Evolutionary conservation across 2,113 vertebrate genomes (phyloP).

Genomic region (Takifugu flavidus): DNA sequence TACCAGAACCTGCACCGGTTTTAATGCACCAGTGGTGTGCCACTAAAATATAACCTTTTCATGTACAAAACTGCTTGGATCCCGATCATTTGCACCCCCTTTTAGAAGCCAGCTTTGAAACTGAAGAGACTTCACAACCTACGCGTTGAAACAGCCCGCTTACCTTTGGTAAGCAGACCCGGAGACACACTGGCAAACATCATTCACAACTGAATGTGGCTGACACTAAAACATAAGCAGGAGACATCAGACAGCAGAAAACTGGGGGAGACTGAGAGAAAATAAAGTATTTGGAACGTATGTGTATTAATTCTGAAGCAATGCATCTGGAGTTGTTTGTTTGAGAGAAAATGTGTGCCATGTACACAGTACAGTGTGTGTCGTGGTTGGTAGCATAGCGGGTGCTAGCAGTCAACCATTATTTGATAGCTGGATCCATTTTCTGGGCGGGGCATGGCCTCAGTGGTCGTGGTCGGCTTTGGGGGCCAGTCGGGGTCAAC

Average conservation of each 20-base stretch:
- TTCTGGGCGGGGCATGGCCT: slow-evolving; percentile 82
- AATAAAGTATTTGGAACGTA: slow-evolving; percentile 19
- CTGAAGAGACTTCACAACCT: background rate
- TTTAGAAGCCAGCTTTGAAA: background rate
- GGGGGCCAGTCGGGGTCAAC: slow-evolving; percentile 97
- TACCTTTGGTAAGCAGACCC: too few species aligned
- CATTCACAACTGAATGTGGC: background rate
- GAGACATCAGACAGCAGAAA: slow-evolving; percentile 30
- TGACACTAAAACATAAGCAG: slow-evolving; percentile 3
- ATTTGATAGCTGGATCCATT: slow-evolving; percentile 83
- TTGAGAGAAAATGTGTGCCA: slow-evolving; percentile 4
- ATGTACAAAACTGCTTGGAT: background rate
- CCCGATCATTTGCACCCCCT: too few species aligned
- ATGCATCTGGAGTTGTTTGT: slow-evolving; percentile 6
- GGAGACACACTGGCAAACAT: too few species aligned
- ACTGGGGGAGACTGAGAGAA: slow-evolving; percentile 4
- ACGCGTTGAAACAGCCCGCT: too few species aligned
- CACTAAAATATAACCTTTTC: background rate
- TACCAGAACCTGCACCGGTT: background rate
- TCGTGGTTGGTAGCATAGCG: too few species aligned
- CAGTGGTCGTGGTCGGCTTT: slow-evolving; percentile 92
- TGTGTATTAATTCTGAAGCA: slow-evolving; percentile 3
- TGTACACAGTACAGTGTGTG: background rate
- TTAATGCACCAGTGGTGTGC: background rate
- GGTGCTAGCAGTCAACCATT: slow-evolving; percentile 79